Conservation (phyloP, 1,140 invertebrate species). For the Lordiphosa clarofinis region DNA sequence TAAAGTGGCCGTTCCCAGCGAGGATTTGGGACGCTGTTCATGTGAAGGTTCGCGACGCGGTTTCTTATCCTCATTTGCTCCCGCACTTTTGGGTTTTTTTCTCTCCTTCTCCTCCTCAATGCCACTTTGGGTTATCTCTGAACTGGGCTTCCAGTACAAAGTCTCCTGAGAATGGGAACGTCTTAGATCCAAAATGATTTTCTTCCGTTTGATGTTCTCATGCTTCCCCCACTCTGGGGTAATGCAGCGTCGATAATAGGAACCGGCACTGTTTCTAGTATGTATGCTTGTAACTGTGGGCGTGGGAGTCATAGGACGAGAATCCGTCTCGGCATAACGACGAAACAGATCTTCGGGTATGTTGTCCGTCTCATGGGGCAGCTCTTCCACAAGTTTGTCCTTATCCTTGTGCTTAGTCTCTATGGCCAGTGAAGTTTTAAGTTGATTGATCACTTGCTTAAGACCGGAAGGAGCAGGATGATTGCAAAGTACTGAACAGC, state of each 20-base stretch:
- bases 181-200: constrained; percentile 73
- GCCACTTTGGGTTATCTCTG: constrained; percentile 68
- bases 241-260: constrained; percentile 80
- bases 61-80: constrained; percentile 67
- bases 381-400: constrained; percentile 18
- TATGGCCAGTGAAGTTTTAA: constrained; percentile 85
- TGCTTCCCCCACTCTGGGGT: constrained; percentile 80
- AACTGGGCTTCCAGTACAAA: constrained; percentile 77
- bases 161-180: constrained; percentile 76
- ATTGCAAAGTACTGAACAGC: constrained; percentile 90
- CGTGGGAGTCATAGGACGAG: constrained; percentile 86
- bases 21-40: constrained; percentile 69
- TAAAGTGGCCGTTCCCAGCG: constrained; percentile 48
- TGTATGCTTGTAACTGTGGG: constrained; percentile 85
- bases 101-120: constrained; percentile 54
- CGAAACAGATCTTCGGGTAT: constrained; percentile 84
- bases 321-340: constrained; percentile 90
- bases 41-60: constrained; percentile 48
- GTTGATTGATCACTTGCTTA: constrained; percentile 86
- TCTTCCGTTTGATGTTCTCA: constrained; percentile 73
- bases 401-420: constrained; percentile 52
- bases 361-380: constrained; percentile 58
- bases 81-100: constrained; percentile 64
- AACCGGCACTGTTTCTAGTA: constrained; percentile 77
- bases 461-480: constrained; percentile 88